Percentiles rank a stretch among this genome's conserved stretches.
phyloP scores from a whole-genome alignment of 2,888 invertebrate species.

The Lottia gigantea region DNA sequence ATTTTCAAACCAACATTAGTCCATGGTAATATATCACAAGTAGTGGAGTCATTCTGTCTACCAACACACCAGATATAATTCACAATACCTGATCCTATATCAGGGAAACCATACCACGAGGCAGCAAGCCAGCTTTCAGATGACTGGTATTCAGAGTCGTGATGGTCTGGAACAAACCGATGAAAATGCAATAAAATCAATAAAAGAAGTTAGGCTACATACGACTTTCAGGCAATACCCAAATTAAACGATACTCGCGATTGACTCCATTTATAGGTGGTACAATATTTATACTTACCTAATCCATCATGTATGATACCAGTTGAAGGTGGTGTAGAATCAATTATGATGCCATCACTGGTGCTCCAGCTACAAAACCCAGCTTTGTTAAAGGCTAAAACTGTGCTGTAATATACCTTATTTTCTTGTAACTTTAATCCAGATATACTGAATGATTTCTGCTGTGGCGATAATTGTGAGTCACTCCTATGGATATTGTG shows the following conservation, averaged over 20 bases:
- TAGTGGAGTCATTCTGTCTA: neutral
- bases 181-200: too few species aligned
- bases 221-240: too few species aligned
- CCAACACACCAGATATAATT: conserved; percentile 21
- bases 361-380: conserved; percentile 27
- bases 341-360: conserved; percentile 34
- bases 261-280: too few species aligned
- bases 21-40: conserved; percentile 7
- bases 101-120: conserved; percentile 17
- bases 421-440: conserved; percentile 18
- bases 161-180: neutral
- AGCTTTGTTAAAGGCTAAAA: conserved; percentile 31
- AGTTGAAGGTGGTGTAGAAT: conserved; percentile 22
- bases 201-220: too few species aligned
- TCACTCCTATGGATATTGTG: conserved; percentile 22
- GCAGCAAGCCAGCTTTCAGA: neutral
- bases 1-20: conserved; percentile 12
- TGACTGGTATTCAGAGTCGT: conserved; percentile 7
- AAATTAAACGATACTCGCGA: too few species aligned
- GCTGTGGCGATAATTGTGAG: neutral
- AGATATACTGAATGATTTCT: conserved; percentile 13
- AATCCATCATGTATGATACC: conserved; percentile 27
- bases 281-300: conserved; percentile 16
- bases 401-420: conserved; percentile 29
- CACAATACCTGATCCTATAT: conserved; percentile 16